Evolutionary conservation across 2,888 invertebrate genomes (phyloP), one percentile per base, ranked within the genome.

Genomic region (Nebria brevicollis): DNA sequence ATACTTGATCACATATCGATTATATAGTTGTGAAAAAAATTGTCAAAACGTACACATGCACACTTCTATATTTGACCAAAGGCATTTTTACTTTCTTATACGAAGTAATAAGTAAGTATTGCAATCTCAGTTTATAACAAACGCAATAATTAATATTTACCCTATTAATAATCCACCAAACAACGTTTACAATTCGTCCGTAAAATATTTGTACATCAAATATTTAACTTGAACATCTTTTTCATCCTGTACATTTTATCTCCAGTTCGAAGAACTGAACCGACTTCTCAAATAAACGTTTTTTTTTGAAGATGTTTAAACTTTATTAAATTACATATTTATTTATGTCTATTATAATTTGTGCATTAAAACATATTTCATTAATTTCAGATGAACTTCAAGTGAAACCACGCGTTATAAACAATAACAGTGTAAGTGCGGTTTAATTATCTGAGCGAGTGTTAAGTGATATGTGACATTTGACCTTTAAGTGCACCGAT

Each of bases 121-220:
- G 20, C 20, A 20, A 20, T 20, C 20, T 20, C 20, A 20, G 20
- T 20, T 20, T 1, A 20, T 54, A 11, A 54, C 4, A 8, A 54
- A 11, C 54, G 8, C 8, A 54, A 54, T 54, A 54, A 54, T 54
- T 3, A 54, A 54, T 54, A 54, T 54, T 54, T 54, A 54, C 54
- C 54, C 54, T 54, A 13, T 54, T 54, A 54, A 54, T 54, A 54
- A 2, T 54, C 54, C 13, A 7, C 8, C 54, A 54, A 54, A 54
- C 13, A 54, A 7, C 13, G 54, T 54, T 54, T 54, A 54, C 54
- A 54, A 54, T 54, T 54, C 54, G 4, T 54, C 54, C 8, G 54
- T 54, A 54, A 54, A 54, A 54, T 54, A 54, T 54, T 54, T 54
- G 54, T 54, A 54, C 54, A 54, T 54, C 54, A 54, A 54, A 54